These are phyloP conservation scores for Petrosia ficiformis DNA, from an alignment of 37 sponge, comb jelly and placozoan genomes.

Conservation along the genomic window DNA sequence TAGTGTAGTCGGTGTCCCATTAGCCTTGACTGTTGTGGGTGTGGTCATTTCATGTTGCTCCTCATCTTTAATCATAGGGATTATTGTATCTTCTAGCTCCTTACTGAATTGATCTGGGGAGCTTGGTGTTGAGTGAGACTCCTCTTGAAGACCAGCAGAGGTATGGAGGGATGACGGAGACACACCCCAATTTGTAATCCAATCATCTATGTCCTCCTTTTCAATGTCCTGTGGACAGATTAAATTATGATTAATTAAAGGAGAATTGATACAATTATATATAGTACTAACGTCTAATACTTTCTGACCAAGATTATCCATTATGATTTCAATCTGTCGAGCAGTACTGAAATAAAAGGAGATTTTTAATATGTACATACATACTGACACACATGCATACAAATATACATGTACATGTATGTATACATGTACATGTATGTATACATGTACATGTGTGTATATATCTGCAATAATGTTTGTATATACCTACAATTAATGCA, in stretches of 20 bases:
- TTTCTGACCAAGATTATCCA: conserved; percentile 7
- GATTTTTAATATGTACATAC: neutral
- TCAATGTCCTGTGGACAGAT: too few species aligned
- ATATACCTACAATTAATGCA: too few species aligned
- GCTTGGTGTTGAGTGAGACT: neutral
- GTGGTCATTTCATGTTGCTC: neutral
- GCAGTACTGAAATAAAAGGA: neutral
- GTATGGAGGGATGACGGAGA: neutral
- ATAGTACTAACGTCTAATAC: neutral
- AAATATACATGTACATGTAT: too few species aligned
- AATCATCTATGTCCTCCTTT: neutral
- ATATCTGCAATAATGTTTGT: too few species aligned
- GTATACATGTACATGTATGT: too few species aligned
- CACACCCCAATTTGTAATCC: neutral
- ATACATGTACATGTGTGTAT: too few species aligned
- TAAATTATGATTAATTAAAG: too few species aligned
- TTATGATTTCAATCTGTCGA: neutral
- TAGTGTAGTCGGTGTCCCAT: neutral
- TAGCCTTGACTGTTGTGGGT: neutral
- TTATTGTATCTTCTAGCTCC: neutral
- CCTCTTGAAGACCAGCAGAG: neutral
- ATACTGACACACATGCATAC: neutral
- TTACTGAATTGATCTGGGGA: neutral
- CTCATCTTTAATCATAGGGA: neutral
- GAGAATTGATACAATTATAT: neutral